A percentile compares a stretch with the other conserved stretches of the same genome.
phyloP scores from a whole-genome alignment of 2,113 vertebrate species.

The Dendrocopos noguchii region DNA sequence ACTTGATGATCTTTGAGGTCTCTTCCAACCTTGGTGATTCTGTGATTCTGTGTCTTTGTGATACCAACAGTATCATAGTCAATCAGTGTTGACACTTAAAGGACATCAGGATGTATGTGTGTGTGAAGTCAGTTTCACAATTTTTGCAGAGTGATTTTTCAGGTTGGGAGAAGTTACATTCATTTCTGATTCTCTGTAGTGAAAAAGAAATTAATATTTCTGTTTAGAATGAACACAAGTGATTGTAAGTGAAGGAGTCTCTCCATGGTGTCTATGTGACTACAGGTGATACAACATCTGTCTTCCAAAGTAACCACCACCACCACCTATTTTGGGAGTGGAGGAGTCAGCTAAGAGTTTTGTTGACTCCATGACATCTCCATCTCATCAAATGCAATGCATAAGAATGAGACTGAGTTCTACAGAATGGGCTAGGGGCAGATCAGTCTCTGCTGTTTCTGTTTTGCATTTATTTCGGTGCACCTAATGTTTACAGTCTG shows the following conservation, averaged over 20 bases:
- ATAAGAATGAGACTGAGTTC: background rate
- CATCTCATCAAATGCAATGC: background rate
- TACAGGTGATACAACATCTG: background rate
- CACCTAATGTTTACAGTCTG: background rate
- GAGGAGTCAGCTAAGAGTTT: background rate
- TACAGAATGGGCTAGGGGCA: background rate
- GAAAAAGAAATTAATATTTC: background rate
- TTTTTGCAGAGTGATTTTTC: background rate
- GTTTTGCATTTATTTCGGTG: background rate
- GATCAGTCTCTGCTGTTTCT: background rate
- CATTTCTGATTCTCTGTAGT: background rate
- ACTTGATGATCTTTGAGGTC: too few species aligned
- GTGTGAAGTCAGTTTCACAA: background rate
- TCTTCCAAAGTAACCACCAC: background rate
- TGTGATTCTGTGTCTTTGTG: background rate
- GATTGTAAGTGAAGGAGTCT: background rate
- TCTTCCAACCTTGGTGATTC: too few species aligned
- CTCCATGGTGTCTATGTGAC: background rate
- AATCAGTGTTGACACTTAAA: background rate
- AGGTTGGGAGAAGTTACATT: background rate
- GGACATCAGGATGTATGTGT: accelerated
- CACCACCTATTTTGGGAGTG: background rate
- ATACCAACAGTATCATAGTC: background rate
- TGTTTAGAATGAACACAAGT: background rate
- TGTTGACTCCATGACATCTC: background rate